phyloP scores from a whole-genome alignment of 2,113 vertebrate species.

The Cryptotis parvus region DNA sequence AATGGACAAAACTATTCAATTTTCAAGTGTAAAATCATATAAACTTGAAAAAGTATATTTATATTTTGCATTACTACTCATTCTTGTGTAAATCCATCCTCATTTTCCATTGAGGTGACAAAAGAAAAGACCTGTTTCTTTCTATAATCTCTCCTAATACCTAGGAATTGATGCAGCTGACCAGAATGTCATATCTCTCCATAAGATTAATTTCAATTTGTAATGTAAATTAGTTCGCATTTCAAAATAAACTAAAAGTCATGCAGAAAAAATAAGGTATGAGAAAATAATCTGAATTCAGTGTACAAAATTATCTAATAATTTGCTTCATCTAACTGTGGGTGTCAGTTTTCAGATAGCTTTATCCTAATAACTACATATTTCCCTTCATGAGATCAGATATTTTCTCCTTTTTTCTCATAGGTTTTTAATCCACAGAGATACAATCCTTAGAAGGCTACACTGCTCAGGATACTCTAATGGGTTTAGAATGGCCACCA shows the following conservation, averaged over 20 bases:
- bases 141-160: background rate
- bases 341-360: background rate
- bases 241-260: background rate
- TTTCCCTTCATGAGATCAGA: background rate
- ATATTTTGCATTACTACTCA: background rate
- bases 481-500: background rate
- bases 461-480: background rate
- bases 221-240: conserved; percentile 35
- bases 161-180: background rate
- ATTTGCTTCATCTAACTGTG: background rate
- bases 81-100: conserved; percentile 48
- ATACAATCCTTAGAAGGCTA: background rate
- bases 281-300: background rate
- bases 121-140: background rate
- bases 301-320: background rate
- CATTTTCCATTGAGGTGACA: background rate
- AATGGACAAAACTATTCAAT: conserved; percentile 35
- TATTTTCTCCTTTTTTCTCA: background rate
- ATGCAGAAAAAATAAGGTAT: background rate
- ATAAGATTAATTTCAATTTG: conserved; percentile 16
- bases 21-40: conserved; percentile 46
- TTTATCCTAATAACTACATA: background rate
- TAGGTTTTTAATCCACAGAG: background rate
- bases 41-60: background rate
- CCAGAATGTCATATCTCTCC: background rate